Conservation (phyloP, 1,140 invertebrate genomes). For the Drosophila subobscura region DNA sequence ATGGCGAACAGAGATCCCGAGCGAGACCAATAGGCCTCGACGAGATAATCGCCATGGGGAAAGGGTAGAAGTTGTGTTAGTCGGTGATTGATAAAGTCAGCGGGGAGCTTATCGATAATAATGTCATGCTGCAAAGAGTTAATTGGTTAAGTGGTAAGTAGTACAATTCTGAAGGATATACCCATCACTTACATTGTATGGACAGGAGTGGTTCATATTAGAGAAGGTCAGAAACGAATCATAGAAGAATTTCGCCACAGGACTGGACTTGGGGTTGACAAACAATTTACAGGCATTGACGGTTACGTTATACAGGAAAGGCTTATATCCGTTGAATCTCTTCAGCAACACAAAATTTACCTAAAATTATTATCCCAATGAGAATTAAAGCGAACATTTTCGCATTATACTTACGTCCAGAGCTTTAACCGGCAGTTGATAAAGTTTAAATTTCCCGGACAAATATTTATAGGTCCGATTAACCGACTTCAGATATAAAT, state of each 20-base stretch:
- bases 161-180: no score
- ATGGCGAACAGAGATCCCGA: not conserved
- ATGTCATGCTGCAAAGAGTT: not conserved
- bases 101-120: slow-evolving; percentile 2
- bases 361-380: not conserved
- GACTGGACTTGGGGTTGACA: not conserved
- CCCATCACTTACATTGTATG: not conserved
- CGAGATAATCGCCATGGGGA: slow-evolving; percentile 17
- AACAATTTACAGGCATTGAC: slow-evolving; percentile 1
- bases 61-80: slow-evolving; percentile 1
- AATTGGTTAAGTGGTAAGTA: not conserved
- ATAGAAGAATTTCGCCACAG: not conserved
- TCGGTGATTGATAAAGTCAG: not conserved
- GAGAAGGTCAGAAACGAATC: not conserved
- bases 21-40: slow-evolving; percentile 1
- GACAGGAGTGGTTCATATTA: not conserved
- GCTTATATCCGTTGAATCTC: slow-evolving; percentile 11
- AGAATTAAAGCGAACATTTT: no score
- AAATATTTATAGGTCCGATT: slow-evolving; percentile 36
- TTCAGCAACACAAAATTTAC: slow-evolving; percentile 11
- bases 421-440: slow-evolving; percentile 11
- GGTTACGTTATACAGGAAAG: not conserved
- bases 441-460: slow-evolving; percentile 2
- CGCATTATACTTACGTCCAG: not conserved
- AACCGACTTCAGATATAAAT: slow-evolving; percentile 29